Base-by-base conservation (phyloP, 2,797 vertebrate genomes). In the Enteromius paludinosus region DNA sequence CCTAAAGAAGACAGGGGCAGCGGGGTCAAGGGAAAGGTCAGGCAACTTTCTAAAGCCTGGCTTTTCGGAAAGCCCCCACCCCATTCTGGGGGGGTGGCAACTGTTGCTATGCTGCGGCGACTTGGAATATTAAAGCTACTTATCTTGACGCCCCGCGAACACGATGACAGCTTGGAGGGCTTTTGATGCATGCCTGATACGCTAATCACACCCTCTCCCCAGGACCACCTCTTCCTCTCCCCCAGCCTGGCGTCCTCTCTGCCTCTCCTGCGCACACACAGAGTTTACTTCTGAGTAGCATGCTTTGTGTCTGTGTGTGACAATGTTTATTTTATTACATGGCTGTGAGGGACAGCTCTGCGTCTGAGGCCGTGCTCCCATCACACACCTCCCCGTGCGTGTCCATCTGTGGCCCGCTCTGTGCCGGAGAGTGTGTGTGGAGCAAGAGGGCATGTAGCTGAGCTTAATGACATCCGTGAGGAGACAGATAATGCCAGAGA, bases 71-170 rank as follows among this genome's bases (percentile, higher is more conserved):
- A 78, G 56, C 59, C 89, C 87, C 86, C 84, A 79, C 79, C 89
- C 87, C 79, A 72, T 89, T 89, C 83, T 62, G 85, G 17, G 82
- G 85, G 84, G 86, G 81, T 90, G 89, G 91, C 92, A 95, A 95
- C 93, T 94, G 94, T 94, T 94, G 93, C 92, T 83, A 87, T 78
- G 75, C 85, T 85, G 89, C 88, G 20, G 85, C 84, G 92, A 92
- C 87, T 88, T 76, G 72, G 86, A 87, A 92, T 93, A 94, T 94
- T 94, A 93, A 93, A 92, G 90, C 90, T 91, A 92, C 93, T 93
- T 92, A 91, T 94, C 92, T 89, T 79, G 84, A 88, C 72, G 52
- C 84, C 87, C 79, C 83, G 84, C 84, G 83, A 88, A 83, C 84
- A 85, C 85, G 18, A 41, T 82, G 91, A 90, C 90, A 91, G 91